These are phyloP conservation scores for Labroides dimidiatus DNA, from an alignment of 2,797 vertebrate genomes.

Conservation along the genomic window DNA sequence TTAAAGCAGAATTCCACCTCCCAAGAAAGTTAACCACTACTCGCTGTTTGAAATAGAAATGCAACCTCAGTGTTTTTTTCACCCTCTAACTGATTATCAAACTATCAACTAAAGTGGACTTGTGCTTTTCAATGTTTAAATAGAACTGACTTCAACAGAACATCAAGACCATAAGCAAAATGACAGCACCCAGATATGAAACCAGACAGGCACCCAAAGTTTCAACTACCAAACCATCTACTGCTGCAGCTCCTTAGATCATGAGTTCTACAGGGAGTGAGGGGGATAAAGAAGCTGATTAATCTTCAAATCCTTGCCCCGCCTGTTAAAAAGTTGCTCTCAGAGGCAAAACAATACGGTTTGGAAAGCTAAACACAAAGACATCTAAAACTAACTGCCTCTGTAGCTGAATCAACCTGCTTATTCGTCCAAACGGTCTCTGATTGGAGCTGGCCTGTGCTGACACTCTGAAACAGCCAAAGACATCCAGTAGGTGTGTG, in stretches of 20 bases:
- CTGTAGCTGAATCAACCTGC: conserved; percentile 27
- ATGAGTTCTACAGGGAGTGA: too few relatives aligned
- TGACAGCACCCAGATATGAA: background rate
- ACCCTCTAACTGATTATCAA: too few relatives aligned
- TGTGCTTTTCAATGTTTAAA: too few relatives aligned
- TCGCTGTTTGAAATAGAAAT: too few relatives aligned
- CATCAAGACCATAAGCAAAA: background rate
- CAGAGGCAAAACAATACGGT: background rate
- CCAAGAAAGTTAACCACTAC: too few relatives aligned
- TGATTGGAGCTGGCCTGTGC: conserved; percentile 13
- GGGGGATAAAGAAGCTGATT: background rate
- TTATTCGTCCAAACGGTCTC: background rate
- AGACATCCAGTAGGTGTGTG: background rate
- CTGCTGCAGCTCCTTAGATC: background rate
- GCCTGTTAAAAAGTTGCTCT: background rate
- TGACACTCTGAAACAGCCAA: background rate
- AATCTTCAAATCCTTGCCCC: background rate
- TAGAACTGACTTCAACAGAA: background rate
- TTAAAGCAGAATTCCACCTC: too few relatives aligned
- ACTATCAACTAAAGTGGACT: too few relatives aligned
- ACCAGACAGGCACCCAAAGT: too few relatives aligned
- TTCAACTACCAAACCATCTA: too few relatives aligned
- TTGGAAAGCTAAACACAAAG: background rate
- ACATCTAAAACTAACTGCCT: background rate
- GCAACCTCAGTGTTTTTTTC: too few relatives aligned